phyloP scores from a whole-genome alignment of 2,797 vertebrate genomes.

The Phoebastria nigripes region DNA sequence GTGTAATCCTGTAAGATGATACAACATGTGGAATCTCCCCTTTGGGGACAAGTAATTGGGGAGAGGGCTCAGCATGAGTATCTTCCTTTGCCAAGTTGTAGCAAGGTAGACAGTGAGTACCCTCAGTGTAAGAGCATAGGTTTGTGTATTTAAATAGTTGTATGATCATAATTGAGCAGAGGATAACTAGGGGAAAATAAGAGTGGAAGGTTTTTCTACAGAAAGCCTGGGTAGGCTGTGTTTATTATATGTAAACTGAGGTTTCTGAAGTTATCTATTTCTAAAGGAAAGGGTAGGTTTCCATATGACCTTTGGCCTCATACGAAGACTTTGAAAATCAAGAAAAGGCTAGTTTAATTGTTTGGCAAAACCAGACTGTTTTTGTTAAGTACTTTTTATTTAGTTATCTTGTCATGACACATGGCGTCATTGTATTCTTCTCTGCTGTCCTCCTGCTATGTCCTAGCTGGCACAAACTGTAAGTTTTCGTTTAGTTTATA shows the following conservation, averaged over 20 bases:
- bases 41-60: neutral
- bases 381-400: neutral
- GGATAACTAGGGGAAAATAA: neutral
- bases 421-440: neutral
- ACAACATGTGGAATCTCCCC: neutral
- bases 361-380: neutral
- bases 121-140: neutral
- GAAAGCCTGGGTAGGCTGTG: neutral
- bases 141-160: neutral
- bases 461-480: neutral
- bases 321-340: neutral
- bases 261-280: neutral
- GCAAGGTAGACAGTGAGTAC: neutral
- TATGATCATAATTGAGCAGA: neutral
- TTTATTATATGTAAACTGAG: neutral
- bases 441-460: neutral
- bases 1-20: neutral
- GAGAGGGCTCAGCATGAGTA: neutral
- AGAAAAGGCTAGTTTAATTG: neutral
- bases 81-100: neutral
- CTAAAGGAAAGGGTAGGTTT: neutral
- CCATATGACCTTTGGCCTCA: neutral
- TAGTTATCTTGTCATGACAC: neutral
- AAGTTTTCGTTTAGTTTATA: conserved; percentile 4
- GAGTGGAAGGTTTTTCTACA: neutral